Evolutionary conservation across 2,113 vertebrate genomes (phyloP), one percentile per base, ranked within the genome.

Genomic region (Entosphenus tridentatus): DNA sequence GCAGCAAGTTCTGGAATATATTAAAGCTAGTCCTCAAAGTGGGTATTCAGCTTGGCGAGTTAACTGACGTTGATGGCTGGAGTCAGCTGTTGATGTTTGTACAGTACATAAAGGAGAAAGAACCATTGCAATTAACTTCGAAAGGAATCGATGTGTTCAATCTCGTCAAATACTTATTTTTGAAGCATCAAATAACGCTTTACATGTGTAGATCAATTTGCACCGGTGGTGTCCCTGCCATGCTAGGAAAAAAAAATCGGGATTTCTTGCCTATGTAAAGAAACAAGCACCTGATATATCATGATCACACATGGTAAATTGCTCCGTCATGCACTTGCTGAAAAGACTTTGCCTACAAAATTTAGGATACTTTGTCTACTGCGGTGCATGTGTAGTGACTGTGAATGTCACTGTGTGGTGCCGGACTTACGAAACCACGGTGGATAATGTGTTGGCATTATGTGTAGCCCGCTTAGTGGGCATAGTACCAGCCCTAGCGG

Each of bases 1-100:
- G 58, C 58, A 62, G 58, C 58, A 62, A 62, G 58, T 62, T 13
- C 70, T 65, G 74, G 76, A 21, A 21, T 21, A 21, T 21, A 21
- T 21, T 3, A 21, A 21, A 21, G 21, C 21, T 21, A 55, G 72
- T 73, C 70, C 72, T 76, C 17, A 73, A 73, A 72, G 72, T 75
- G 68, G 75, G 73, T 55, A 56, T 77, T 69, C 73, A 73, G 57
- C 76, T 75, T 69, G 73, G 72, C 2, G 73, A 76, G 70, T 72
- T 73, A 54, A 68, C 67, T 2, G 74, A 73, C 70, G 72, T 72
- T 74, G 70, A 57, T 14, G 70, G 69, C 68, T 70, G 72, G 69
- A 70, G 68, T 65, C 76, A 74, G 69, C 73, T 74, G 2, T 74
- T 77, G 73, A 73, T 72, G 8, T 76, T 77, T 70, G 72, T 76